Percentiles rank a stretch among this genome's conserved stretches.
Conservation (phyloP, 2,113 vertebrate genomes). For the Xenopus laevis region DNA sequence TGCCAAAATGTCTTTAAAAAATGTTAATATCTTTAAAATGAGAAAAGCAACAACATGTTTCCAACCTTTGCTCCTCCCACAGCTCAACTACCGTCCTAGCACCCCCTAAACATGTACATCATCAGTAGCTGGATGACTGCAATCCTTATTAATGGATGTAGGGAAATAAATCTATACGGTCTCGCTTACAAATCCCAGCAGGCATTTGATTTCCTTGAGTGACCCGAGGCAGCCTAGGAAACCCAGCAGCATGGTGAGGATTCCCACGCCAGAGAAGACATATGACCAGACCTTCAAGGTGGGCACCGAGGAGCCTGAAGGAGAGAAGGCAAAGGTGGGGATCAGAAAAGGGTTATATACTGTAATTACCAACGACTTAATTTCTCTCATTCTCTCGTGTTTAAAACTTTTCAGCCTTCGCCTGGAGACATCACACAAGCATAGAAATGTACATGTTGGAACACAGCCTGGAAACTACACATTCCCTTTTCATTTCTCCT, state of each 20-base stretch:
- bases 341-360: constrained; percentile 5
- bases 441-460: constrained; percentile 24
- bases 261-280: constrained; percentile 58
- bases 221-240: constrained; percentile 71
- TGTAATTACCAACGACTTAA: constrained; percentile 11
- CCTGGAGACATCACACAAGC: background rate
- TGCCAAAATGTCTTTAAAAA: too few species aligned
- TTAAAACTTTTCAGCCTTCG: constrained; percentile 22
- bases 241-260: constrained; percentile 63
- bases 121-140: too few species aligned
- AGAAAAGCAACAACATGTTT: background rate
- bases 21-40: too few species aligned
- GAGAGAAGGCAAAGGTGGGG: background rate
- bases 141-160: too few species aligned
- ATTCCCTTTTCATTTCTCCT: background rate
- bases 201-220: constrained; percentile 68
- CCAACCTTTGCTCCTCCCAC: background rate
- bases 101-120: too few species aligned
- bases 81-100: background rate
- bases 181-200: constrained; percentile 68
- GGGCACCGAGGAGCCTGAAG: constrained; percentile 49
- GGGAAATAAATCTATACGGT: too few species aligned
- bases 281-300: constrained; percentile 63
- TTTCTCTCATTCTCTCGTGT: background rate
- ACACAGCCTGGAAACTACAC: constrained; percentile 5